A percentile compares a stretch with the other conserved stretches of the same genome.
Conservation (phyloP, 2,113 vertebrate species). For the Myodes glareolus region DNA sequence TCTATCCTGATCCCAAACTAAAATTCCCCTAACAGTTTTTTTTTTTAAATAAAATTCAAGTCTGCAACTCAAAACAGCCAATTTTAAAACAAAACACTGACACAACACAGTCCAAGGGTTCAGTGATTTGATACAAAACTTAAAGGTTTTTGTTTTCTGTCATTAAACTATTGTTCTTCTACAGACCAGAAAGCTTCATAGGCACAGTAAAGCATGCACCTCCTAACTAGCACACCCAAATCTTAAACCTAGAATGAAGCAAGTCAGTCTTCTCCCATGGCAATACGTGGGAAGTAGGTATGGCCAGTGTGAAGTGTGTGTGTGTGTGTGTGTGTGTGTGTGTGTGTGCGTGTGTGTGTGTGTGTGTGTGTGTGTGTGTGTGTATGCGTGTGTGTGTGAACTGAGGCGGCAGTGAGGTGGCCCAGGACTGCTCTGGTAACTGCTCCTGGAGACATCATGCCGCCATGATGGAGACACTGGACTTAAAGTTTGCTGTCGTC, state of each 20-base stretch:
- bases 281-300: too few relatives aligned
- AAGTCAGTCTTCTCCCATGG: not conserved
- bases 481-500: not conserved
- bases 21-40: not conserved
- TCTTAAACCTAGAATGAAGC: not conserved
- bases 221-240: not conserved
- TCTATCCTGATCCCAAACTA: not conserved
- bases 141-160: not conserved
- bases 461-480: too few relatives aligned
- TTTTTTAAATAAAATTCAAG: not conserved
- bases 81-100: not conserved
- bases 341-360: not conserved
- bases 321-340: too few relatives aligned
- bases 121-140: not conserved
- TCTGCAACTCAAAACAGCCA: not conserved
- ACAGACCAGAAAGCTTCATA: not conserved
- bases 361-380: not conserved
- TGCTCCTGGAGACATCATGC: too few relatives aligned
- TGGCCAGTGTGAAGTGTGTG: not conserved
- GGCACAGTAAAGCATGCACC: not conserved
- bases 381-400: not conserved
- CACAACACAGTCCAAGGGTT: too few relatives aligned
- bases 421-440: not conserved
- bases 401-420: not conserved
- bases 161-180: not conserved